phyloP scores from a whole-genome alignment of 2,113 vertebrate genomes.

The Cinclus mexicanus region DNA sequence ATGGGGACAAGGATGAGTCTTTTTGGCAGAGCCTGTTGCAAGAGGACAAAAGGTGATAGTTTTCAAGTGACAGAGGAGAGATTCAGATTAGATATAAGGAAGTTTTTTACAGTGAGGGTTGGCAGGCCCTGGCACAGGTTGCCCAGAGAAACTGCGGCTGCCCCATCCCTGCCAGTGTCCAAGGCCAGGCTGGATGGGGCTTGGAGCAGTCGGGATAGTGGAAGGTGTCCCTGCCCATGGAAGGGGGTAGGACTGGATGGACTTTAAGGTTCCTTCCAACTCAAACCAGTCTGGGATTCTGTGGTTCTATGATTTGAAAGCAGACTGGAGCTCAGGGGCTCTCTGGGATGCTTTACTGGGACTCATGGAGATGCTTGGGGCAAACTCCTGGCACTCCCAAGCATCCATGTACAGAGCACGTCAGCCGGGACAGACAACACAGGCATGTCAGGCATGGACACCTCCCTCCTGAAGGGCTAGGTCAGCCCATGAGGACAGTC shows the following conservation, averaged over 20 bases:
- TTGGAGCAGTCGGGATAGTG: neutral
- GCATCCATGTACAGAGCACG: neutral
- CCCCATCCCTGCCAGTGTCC: neutral
- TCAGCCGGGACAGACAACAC: neutral
- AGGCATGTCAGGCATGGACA: fast-evolving
- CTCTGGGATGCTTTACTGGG: fast-evolving
- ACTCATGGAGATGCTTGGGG: fast-evolving
- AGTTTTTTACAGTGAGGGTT: neutral
- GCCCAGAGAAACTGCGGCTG: neutral
- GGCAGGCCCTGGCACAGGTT: neutral
- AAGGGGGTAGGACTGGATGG: neutral
- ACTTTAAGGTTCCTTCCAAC: neutral
- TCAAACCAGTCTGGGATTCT: neutral
- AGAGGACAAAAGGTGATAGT: neutral
- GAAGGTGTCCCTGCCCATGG: neutral
- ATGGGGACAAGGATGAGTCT: neutral
- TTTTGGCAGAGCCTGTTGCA: neutral
- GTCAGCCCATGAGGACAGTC: neutral
- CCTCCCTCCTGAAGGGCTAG: neutral
- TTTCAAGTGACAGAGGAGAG: neutral
- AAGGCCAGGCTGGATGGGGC: neutral
- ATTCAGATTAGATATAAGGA: neutral
- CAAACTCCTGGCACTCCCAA: neutral
- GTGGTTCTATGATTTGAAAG: neutral
- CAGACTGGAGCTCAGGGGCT: neutral